Conservation (phyloP, 2,888 invertebrate species). For the Hirtodrosophila alboralis region DNA sequence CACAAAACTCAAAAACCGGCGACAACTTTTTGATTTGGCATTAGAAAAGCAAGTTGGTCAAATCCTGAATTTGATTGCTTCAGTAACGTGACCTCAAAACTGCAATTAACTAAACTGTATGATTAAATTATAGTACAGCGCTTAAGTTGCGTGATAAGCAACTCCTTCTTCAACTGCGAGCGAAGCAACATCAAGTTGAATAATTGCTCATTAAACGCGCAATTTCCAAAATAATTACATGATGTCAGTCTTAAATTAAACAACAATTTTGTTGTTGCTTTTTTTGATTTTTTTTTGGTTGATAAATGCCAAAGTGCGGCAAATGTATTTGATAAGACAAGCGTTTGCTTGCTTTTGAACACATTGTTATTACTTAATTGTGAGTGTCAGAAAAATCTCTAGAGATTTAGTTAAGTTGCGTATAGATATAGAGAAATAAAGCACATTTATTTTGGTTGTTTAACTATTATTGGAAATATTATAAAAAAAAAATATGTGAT, state of each 20-base stretch:
- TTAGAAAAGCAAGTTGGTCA: conserved; percentile 10
- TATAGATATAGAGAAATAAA: no score
- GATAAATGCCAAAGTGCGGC: background rate
- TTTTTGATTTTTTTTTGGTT: conserved; percentile 10
- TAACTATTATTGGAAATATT: no score
- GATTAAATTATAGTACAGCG: conserved; percentile 31
- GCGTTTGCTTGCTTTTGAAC: background rate
- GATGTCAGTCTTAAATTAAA: conserved; percentile 47
- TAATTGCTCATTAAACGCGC: conserved; percentile 27
- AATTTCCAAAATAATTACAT: conserved; percentile 59
- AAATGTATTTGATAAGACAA: conserved; percentile 4
- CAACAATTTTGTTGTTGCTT: no score
- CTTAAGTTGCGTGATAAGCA: conserved; percentile 35
- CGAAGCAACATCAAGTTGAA: background rate
- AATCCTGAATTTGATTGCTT: background rate
- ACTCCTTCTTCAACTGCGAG: conserved; percentile 10
- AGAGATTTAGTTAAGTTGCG: no score
- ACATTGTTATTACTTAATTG: no score
- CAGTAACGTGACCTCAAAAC: no score
- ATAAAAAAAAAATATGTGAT: no score
- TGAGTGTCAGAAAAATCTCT: no score
- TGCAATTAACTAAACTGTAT: conserved; percentile 7
- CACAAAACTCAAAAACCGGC: conserved; percentile 23
- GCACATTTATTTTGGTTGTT: no score
- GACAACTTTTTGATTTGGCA: conserved; percentile 24